Conservation (phyloP, 1,140 invertebrate genomes). For the Lepidurus couesii region DNA sequence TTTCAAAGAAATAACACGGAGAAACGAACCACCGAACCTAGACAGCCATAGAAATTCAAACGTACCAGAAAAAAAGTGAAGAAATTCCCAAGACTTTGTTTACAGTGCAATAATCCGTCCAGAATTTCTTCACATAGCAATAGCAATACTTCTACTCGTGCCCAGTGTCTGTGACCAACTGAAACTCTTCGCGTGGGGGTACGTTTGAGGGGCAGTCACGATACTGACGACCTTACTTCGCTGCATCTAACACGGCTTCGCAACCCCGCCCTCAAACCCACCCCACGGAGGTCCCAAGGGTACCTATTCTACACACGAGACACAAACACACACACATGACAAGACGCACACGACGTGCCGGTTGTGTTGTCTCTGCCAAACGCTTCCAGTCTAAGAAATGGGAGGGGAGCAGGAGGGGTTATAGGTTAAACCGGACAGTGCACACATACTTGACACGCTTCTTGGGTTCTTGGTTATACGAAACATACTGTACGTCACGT, state of each 20-base stretch:
- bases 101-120: background rate
- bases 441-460: constrained; percentile 12
- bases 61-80: background rate
- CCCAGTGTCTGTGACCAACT: background rate
- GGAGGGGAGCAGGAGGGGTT: background rate
- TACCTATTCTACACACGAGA: background rate
- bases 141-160: background rate
- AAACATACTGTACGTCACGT: background rate
- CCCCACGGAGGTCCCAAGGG: background rate
- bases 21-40: too few species aligned
- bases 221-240: background rate
- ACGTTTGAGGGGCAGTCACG: background rate
- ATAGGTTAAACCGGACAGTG: background rate
- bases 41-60: background rate
- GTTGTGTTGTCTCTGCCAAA: background rate
- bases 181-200: background rate
- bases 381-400: background rate
- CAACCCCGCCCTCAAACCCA: background rate
- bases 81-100: background rate
- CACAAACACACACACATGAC: background rate
- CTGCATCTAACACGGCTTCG: background rate
- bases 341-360: background rate
- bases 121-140: constrained; percentile 15
- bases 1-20: too few species aligned
- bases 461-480: background rate